These are phyloP conservation scores for Leiothrix lutea DNA, from an alignment of 2,113 vertebrate species.

Conservation along the genomic window DNA sequence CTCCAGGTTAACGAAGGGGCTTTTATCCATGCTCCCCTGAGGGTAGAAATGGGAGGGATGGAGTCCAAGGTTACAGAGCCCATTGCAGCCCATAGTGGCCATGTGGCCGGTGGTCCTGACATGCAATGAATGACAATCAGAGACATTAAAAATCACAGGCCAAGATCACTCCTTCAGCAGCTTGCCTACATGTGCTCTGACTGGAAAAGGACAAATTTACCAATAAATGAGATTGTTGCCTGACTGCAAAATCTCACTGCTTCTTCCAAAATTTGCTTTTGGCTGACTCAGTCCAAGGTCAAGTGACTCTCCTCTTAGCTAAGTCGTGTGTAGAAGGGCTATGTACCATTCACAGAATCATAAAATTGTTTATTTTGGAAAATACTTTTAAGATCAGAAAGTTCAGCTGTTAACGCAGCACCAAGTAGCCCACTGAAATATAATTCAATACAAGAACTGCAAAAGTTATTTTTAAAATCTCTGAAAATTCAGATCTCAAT, in stretches of 20 bases:
- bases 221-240: neutral
- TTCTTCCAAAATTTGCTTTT: neutral
- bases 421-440: neutral
- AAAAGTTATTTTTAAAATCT: neutral
- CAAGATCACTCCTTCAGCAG: neutral
- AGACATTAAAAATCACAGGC: neutral
- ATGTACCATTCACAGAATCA: neutral
- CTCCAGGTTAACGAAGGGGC: neutral
- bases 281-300: neutral
- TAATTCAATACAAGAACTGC: neutral
- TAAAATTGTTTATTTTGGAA: neutral
- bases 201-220: neutral
- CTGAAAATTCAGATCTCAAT: neutral
- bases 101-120: neutral
- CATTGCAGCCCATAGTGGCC: fast-evolving
- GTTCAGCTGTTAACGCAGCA: neutral
- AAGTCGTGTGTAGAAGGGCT: neutral
- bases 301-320: neutral
- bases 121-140: fast-evolving
- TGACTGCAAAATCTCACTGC: neutral
- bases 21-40: neutral
- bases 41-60: neutral
- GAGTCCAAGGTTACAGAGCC: neutral
- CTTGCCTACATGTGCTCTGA: neutral
- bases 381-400: neutral